Evolutionary conservation across 53 echinoderm and acorn worm species (phyloP).

Genomic region (Actinopyga echinites): DNA sequence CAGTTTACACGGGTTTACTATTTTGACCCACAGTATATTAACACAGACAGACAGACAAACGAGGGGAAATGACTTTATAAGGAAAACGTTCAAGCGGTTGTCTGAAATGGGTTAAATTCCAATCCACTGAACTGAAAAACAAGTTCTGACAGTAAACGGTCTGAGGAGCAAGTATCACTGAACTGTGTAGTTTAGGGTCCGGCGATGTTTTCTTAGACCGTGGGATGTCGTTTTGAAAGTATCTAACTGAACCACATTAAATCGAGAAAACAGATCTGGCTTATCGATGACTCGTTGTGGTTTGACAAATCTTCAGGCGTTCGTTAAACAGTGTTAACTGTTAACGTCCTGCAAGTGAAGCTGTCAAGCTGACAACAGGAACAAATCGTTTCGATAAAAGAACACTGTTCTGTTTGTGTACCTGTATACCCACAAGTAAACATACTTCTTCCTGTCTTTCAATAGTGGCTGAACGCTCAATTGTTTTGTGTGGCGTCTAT

Average conservation of each 20-base stretch:
- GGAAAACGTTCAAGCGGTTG: no score
- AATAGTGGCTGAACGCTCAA: not conserved
- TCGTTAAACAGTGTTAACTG: not conserved
- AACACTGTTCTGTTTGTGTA: constrained; percentile 10
- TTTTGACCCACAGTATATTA: no score
- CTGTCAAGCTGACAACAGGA: not conserved
- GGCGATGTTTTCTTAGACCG: not conserved
- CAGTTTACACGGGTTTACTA: no score
- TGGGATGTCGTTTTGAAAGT: not conserved
- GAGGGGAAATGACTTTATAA: no score
- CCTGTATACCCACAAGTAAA: constrained; percentile 18
- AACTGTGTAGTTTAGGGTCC: no score
- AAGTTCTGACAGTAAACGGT: no score
- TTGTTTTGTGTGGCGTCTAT: not conserved
- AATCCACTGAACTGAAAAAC: no score
- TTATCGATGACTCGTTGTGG: constrained; percentile 14
- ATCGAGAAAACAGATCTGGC: not conserved
- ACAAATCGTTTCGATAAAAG: not conserved
- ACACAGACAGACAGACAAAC: no score
- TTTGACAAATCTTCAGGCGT: not conserved
- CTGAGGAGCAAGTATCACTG: no score
- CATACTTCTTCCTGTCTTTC: constrained; percentile 9
- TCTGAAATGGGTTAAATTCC: no score
- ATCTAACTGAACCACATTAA: not conserved
- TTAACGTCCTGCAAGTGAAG: not conserved